Conservation (phyloP, 2,113 vertebrate species). For the Formicarius rufipectus region DNA sequence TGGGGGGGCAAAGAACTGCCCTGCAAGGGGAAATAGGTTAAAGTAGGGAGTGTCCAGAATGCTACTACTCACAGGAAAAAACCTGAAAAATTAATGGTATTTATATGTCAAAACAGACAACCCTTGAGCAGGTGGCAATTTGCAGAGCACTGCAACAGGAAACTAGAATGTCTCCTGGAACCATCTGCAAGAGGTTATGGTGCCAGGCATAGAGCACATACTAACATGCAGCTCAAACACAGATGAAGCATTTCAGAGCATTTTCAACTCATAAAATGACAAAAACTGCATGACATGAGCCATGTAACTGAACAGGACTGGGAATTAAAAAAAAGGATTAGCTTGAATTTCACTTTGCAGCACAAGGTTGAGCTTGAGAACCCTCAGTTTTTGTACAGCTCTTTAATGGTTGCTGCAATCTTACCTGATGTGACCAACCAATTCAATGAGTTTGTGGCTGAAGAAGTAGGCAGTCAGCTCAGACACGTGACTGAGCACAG, state of each 20-base stretch:
- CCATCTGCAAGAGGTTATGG: not conserved
- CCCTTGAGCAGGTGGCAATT: not conserved
- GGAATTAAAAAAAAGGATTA: not conserved
- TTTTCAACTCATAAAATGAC: not conserved
- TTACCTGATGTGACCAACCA: conserved; percentile 98
- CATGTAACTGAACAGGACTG: not conserved
- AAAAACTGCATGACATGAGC: not conserved
- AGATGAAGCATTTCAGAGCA: not conserved
- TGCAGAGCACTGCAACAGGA: not conserved
- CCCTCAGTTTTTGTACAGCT: not conserved
- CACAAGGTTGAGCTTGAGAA: not conserved
- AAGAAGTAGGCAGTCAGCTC: conserved; percentile 95
- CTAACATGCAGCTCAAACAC: not conserved
- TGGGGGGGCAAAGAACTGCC: not conserved
- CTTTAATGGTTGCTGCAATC: not conserved
- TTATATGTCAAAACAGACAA: not conserved
- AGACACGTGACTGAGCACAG: conserved; percentile 90
- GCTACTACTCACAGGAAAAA: not conserved
- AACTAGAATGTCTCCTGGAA: not conserved
- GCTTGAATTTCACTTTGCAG: not conserved
- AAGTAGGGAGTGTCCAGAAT: not conserved
- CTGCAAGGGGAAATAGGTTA: not conserved
- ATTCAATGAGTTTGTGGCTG: conserved; percentile 96
- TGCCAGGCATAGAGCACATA: not conserved
- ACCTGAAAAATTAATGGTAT: not conserved